phyloP scores from a whole-genome alignment of 2,797 vertebrate species.

The Notolabrus celidotus region DNA sequence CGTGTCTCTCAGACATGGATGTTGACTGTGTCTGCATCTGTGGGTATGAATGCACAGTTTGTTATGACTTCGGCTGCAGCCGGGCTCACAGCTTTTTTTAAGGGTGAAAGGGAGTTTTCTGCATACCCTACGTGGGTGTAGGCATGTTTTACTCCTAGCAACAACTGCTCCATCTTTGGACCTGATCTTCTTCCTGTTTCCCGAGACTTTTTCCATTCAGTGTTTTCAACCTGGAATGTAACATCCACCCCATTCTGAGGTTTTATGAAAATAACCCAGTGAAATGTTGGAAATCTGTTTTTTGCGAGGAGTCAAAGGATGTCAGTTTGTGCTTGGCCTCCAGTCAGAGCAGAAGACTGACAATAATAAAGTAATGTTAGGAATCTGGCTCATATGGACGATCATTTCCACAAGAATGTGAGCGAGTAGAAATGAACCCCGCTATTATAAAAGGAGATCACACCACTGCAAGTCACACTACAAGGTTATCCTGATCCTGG shows the following conservation, averaged over 20 bases:
- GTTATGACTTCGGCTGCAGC: conserved; percentile 65
- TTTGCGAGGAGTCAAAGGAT: conserved; percentile 34
- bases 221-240: conserved; percentile 66
- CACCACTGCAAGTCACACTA: conserved; percentile 52
- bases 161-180: conserved; percentile 49
- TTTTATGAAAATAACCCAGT: conserved; percentile 61
- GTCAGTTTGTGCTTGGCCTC: conserved; percentile 25
- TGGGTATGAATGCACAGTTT: conserved; percentile 74
- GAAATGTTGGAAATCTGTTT: conserved; percentile 23
- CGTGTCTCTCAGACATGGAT: conserved; percentile 50
- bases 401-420: conserved; percentile 79
- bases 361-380: conserved; percentile 64
- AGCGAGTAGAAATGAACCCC: conserved; percentile 55
- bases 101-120: conserved; percentile 60
- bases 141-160: conserved; percentile 63
- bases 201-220: conserved; percentile 59
- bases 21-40: conserved; percentile 69
- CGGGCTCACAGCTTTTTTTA: conserved; percentile 44
- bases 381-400: conserved; percentile 60
- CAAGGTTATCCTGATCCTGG: conserved; percentile 60
- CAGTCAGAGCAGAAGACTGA: conserved; percentile 37
- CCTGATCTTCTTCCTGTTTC: conserved; percentile 66
- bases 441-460: conserved; percentile 59
- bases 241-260: conserved; percentile 64
- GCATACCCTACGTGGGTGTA: conserved; percentile 73